Conservation (phyloP, 2,113 vertebrate species). For the Zeus faber region DNA sequence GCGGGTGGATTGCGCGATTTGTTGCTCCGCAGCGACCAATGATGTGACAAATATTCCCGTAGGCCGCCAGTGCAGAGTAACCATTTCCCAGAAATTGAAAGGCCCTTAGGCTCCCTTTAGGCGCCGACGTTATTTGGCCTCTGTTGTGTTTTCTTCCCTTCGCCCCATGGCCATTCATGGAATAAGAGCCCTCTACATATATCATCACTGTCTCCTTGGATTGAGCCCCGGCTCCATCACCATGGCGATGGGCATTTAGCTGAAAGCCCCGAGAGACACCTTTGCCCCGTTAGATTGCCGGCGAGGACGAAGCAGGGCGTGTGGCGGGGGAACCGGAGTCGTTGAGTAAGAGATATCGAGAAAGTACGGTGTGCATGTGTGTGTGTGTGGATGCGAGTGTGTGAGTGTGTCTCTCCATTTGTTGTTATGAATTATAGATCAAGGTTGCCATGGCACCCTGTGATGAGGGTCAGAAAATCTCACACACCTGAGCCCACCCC, state of each 20-base stretch:
- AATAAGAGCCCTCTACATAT: slow-evolving; percentile 63
- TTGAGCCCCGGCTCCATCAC: slow-evolving; percentile 66
- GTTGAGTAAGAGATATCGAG: slow-evolving; percentile 27
- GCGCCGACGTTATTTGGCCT: slow-evolving; percentile 60
- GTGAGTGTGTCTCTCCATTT: slow-evolving; percentile 51
- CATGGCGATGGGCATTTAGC: slow-evolving; percentile 64
- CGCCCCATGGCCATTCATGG: slow-evolving; percentile 59
- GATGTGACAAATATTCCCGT: slow-evolving; percentile 57
- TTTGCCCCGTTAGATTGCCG: slow-evolving; percentile 56
- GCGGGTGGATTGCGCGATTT: slow-evolving; percentile 49
- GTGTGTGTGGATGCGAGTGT: not conserved
- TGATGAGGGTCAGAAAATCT: slow-evolving; percentile 39
- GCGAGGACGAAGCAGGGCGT: slow-evolving; percentile 40
- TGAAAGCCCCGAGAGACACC: slow-evolving; percentile 52
- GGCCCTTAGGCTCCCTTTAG: slow-evolving; percentile 46
- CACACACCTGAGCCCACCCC: slow-evolving; percentile 45
- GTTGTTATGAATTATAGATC: slow-evolving; percentile 68
- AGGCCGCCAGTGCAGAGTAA: slow-evolving; percentile 46
- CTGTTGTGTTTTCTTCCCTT: too few species aligned
- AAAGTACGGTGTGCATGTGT: not conserved
- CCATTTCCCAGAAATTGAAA: slow-evolving; percentile 70
- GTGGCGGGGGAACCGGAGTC: slow-evolving; percentile 27
- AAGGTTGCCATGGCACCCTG: slow-evolving; percentile 47
- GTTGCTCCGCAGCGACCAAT: slow-evolving; percentile 45
- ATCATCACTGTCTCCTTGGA: slow-evolving; percentile 67